Evolutionary conservation across 2,797 vertebrate genomes (phyloP).

Genomic region (Botia kubotai): DNA sequence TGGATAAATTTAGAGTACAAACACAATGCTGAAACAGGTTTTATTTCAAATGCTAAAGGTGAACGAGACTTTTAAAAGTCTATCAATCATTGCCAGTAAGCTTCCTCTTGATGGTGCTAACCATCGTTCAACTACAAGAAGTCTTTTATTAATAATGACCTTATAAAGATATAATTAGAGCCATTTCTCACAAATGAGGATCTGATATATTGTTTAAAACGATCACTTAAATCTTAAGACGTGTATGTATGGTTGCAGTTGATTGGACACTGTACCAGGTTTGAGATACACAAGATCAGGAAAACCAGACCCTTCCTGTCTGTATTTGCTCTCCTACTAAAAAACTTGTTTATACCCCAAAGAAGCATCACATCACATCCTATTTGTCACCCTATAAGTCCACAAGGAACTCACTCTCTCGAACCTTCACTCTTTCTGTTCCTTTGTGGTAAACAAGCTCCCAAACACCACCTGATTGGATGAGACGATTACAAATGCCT

Average conservation of each 20-base stretch:
- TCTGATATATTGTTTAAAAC: not conserved
- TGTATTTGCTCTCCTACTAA: too few relatives aligned
- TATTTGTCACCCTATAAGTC: not conserved
- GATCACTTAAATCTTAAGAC: too few relatives aligned
- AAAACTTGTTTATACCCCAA: too few relatives aligned
- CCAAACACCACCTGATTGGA: not conserved
- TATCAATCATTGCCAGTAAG: too few relatives aligned
- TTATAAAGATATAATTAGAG: conserved; percentile 8
- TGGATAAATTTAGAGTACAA: not conserved
- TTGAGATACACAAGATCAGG: too few relatives aligned
- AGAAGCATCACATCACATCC: not conserved
- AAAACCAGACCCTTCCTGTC: too few relatives aligned
- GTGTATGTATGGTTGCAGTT: too few relatives aligned
- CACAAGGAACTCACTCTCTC: not conserved
- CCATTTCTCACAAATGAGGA: not conserved
- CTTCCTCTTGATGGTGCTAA: not conserved
- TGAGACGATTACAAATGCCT: not conserved
- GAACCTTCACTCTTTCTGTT: not conserved
- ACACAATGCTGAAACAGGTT: not conserved
- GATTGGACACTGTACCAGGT: too few relatives aligned
- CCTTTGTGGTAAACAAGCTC: not conserved
- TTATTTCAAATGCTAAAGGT: not conserved
- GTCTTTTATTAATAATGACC: conserved; percentile 17
- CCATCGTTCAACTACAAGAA: conserved; percentile 6
- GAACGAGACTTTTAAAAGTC: conserved; percentile 13